Base-by-base conservation (phyloP, 2,797 vertebrate species). In the Podarcis siculus region DNA sequence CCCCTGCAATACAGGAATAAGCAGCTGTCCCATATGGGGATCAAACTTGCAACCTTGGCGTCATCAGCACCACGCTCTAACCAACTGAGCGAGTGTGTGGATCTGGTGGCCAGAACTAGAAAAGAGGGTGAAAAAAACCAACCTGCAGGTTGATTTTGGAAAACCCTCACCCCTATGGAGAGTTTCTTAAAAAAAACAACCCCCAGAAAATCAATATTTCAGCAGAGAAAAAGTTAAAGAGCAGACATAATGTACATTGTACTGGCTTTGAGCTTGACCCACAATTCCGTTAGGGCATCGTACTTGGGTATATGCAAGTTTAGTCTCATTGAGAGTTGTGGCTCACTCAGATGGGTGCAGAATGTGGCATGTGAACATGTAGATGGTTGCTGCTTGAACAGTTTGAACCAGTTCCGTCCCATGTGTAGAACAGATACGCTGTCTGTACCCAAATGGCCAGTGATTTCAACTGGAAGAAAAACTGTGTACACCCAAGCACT, bases 181-280 rank as follows among this genome's bases (percentile, higher is more conserved):
- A 58, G 12, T 37, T 35, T 79, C 67, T 73, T 2, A 8, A 35
- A 66, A 79, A 84, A 19, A 89, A 37, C 42, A 77, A 39, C 23
- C 23, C 42, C 35, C 81, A 61, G 79, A 85, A 86, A 78, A 89
- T 81, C 85, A 7, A 7, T 39, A 78, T 85, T 86, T 77, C 13
- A 39, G 78, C 91, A 84, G 83, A 90, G 77, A 86, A 77, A 72
- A 9, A 64, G 37, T 27, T 42, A 78, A 79, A 61, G 25, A 76
- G 69, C 32, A 78, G 78, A 69, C 6, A 61, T 35, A 12, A 25
- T 2, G 67, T 66, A 39, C 49, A 85, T 30, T 10, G 5, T 8
- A 35, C 25, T n/a, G 37, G 15, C 19, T 81, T 72, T 76, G 39
- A 66, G 58, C 27, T 37, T 76, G 69, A 81, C 37, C 7, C n/a